Conservation (phyloP, 2,888 invertebrate species). For the Tigriopus californicus region DNA sequence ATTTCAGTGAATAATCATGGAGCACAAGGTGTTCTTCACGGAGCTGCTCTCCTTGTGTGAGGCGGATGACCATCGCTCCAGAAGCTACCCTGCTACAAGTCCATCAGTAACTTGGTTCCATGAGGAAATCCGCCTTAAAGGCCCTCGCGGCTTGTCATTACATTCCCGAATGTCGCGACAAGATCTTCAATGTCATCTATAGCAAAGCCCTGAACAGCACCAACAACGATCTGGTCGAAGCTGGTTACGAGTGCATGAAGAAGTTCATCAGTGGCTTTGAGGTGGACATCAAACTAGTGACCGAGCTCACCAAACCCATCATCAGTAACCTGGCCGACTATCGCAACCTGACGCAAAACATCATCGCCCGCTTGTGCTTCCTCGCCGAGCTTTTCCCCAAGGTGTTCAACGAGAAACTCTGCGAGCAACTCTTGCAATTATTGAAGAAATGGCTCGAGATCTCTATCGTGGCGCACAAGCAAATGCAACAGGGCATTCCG, state of each 20-base stretch:
- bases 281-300: conserved; percentile 67
- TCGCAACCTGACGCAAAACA: conserved; percentile 61
- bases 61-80: conserved; percentile 62
- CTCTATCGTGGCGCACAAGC: conserved; percentile 35
- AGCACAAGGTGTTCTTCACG: conserved; percentile 75
- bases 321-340: conserved; percentile 66
- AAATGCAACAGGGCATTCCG: conserved; percentile 20
- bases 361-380: conserved; percentile 74
- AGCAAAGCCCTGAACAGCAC: conserved; percentile 49
- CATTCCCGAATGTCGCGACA: conserved; percentile 45
- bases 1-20: conserved; percentile 42
- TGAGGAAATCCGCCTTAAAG: conserved; percentile 68
- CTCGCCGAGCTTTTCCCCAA: conserved; percentile 83
- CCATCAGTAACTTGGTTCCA: conserved; percentile 63
- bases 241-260: conserved; percentile 84
- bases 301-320: conserved; percentile 63
- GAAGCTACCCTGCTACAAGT: conserved; percentile 82
- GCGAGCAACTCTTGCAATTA: conserved; percentile 73
- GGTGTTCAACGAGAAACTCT: conserved; percentile 75
- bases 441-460: conserved; percentile 68
- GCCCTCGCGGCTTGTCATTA: conserved; percentile 73
- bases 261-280: conserved; percentile 66
- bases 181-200: conserved; percentile 62
- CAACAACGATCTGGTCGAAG: conserved; percentile 70
- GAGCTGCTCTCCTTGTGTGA: conserved; percentile 77